A percentile compares a stretch with the other conserved stretches of the same genome.
Conservation (phyloP, 2,113 vertebrate species). For the Mesembrinibis cayennensis region DNA sequence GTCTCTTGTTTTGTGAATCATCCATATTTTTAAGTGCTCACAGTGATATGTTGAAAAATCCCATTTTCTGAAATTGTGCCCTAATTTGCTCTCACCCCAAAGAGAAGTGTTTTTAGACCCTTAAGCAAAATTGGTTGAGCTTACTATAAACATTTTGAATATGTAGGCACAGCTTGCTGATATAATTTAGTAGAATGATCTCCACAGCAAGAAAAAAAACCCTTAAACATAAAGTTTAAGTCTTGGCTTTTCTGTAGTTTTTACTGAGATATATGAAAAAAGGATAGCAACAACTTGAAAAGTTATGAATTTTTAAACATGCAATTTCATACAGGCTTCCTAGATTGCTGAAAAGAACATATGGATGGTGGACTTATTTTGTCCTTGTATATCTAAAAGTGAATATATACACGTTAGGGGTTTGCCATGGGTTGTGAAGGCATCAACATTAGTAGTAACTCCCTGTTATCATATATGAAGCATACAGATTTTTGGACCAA, state of each 20-base stretch:
- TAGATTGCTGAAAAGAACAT: background rate
- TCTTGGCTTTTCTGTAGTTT: background rate
- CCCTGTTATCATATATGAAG: background rate
- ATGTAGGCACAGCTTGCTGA: background rate
- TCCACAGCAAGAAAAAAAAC: background rate
- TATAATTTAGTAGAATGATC: background rate
- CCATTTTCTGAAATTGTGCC: background rate
- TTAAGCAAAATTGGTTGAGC: background rate
- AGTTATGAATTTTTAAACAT: conserved; percentile 11
- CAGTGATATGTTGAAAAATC: background rate
- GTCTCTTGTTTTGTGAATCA: background rate
- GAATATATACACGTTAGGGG: background rate
- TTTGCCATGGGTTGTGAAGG: background rate
- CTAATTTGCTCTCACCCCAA: background rate
- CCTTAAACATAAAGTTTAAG: background rate
- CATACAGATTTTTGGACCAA: background rate
- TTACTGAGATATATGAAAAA: background rate
- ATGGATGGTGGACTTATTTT: background rate
- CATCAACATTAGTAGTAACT: background rate
- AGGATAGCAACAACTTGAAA: background rate
- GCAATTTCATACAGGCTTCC: background rate
- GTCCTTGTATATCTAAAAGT: background rate
- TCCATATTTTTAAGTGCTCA: background rate
- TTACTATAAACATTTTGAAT: background rate
- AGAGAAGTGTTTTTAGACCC: background rate